These are phyloP conservation scores for Oeneis ivallda DNA, from an alignment of 2,888 invertebrate genomes.

Conservation along the genomic window DNA sequence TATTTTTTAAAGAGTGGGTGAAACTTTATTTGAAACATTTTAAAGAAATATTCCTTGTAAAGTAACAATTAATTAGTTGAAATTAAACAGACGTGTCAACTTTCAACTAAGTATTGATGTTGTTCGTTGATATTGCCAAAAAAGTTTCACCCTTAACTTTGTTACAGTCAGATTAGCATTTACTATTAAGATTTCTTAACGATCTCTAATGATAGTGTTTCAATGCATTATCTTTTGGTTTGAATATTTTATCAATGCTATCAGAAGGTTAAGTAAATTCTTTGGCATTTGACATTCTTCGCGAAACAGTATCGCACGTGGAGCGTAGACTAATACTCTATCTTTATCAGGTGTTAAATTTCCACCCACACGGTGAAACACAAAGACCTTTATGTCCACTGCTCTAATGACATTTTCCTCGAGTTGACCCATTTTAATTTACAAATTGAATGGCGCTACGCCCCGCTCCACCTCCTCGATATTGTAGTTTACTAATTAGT, in stretches of 20 bases:
- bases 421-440: slow-evolving; percentile 42
- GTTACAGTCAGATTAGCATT: no score
- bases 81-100: no score
- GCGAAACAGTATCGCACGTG: slow-evolving; percentile 6
- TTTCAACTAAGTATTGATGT: no score
- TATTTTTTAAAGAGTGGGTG: no score
- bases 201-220: no score
- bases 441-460: slow-evolving; percentile 43
- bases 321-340: neutral
- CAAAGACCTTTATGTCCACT: slow-evolving; percentile 34
- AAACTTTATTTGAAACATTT: no score
- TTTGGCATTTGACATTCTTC: neutral
- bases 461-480: slow-evolving; percentile 34
- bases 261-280: neutral
- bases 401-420: slow-evolving; percentile 42
- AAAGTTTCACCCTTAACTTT: no score
- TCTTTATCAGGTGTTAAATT: slow-evolving; percentile 24
- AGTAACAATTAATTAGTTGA: no score
- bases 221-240: neutral
- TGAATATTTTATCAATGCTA: neutral
- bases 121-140: no score
- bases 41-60: no score
- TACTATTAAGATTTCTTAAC: no score
- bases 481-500: slow-evolving; percentile 42
- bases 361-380: slow-evolving; percentile 22